phyloP scores from a whole-genome alignment of 2,888 invertebrate species.

The Drosophila paramelanica region DNA sequence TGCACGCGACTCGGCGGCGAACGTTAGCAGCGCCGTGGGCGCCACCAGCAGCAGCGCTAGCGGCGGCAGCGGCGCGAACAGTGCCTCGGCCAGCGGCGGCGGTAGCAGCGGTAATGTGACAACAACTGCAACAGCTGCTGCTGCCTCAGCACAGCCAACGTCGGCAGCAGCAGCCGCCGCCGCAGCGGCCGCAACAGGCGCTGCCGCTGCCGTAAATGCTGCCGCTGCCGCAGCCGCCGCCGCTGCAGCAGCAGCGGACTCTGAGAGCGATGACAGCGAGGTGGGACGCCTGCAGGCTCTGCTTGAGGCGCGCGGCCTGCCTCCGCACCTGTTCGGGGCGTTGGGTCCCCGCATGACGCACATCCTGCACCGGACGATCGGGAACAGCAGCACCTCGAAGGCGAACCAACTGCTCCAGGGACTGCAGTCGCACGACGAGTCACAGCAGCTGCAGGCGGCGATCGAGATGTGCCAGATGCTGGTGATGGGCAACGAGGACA shows the following conservation, averaged over 20 bases:
- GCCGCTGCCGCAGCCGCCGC: slow-evolving; percentile 62
- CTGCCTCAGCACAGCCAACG: slow-evolving; percentile 22
- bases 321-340: slow-evolving; percentile 98
- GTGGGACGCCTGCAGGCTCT: slow-evolving; percentile 97
- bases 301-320: slow-evolving; percentile 96
- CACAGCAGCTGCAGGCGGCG: slow-evolving; percentile 97
- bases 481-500: slow-evolving; percentile 99
- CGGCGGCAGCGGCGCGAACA: slow-evolving; percentile 47
- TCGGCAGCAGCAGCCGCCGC: slow-evolving; percentile 39
- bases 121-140: slow-evolving; percentile 15
- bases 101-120: slow-evolving; percentile 39
- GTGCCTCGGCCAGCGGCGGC: slow-evolving; percentile 36
- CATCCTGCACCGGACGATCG: slow-evolving; percentile 96
- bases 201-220: slow-evolving; percentile 61
- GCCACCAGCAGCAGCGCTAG: slow-evolving; percentile 63
- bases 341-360: slow-evolving; percentile 98
- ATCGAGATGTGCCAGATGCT: slow-evolving; percentile 99
- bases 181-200: slow-evolving; percentile 80
- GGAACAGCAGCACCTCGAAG: slow-evolving; percentile 93
- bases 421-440: slow-evolving; percentile 96
- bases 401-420: slow-evolving; percentile 97
- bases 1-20: slow-evolving; percentile 53
- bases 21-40: slow-evolving; percentile 69
- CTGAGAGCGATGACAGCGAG: slow-evolving; percentile 96
- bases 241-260: slow-evolving; percentile 85